A percentile compares a stretch with the other conserved stretches of the same genome.
Evolutionary conservation across 2,888 invertebrate genomes (phyloP).

Genomic region (Synergus umbraculus): DNA sequence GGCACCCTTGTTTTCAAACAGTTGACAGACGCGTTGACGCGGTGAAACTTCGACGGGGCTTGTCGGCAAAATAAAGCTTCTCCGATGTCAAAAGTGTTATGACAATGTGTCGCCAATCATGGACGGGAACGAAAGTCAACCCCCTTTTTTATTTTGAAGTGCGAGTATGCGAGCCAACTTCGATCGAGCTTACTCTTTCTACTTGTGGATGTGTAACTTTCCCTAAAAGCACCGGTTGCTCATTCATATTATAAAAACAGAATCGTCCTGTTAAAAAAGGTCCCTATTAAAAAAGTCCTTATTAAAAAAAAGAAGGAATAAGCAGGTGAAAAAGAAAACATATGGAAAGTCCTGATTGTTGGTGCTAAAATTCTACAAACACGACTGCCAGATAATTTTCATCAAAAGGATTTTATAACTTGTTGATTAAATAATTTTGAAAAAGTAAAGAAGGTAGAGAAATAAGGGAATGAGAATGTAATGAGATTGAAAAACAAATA

Average conservation of each 20-base stretch:
- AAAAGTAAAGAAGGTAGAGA: neutral
- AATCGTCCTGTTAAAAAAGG: neutral
- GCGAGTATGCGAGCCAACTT: slow-evolving; percentile 6
- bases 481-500: neutral
- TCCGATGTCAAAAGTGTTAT: slow-evolving; percentile 44
- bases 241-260: neutral
- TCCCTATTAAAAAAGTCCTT: neutral
- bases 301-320: neutral
- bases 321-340: neutral
- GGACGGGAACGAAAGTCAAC: slow-evolving; percentile 50
- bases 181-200: neutral
- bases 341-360: neutral
- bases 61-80: slow-evolving; percentile 29
- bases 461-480: too few species aligned
- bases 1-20: slow-evolving; percentile 56
- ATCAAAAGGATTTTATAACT: neutral
- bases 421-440: neutral
- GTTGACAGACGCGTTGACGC: slow-evolving; percentile 51
- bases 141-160: slow-evolving; percentile 1
- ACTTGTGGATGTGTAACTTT: slow-evolving; percentile 17
- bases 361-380: neutral
- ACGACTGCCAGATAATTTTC: neutral
- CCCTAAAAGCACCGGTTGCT: slow-evolving; percentile 10
- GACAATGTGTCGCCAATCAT: slow-evolving; percentile 46
- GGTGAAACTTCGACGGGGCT: slow-evolving; percentile 47